Evolutionary conservation across 2,888 invertebrate genomes (phyloP).

Genomic region (Drosophila kokeensis): DNA sequence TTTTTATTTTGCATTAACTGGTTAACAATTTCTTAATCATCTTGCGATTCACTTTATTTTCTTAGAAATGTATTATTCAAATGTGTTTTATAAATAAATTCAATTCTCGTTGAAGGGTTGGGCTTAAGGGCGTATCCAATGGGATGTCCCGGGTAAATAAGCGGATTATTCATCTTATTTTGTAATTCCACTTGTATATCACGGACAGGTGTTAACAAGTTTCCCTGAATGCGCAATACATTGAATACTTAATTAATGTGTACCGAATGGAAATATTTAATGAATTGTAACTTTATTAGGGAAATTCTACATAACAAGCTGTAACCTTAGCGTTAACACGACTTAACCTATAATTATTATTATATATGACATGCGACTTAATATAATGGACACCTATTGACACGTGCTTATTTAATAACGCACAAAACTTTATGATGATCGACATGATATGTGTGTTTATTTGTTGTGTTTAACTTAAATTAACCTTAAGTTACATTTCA

Average conservation of each 20-base stretch:
- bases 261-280: slow-evolving; percentile 15
- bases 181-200: neutral
- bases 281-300: slow-evolving; percentile 10
- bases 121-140: neutral
- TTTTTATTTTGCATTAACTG: neutral
- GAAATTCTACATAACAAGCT: slow-evolving; percentile 16
- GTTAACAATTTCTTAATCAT: neutral
- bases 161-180: neutral
- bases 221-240: slow-evolving; percentile 2
- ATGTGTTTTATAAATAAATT: neutral
- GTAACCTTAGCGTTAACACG: slow-evolving; percentile 31
- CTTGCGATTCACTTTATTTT: neutral
- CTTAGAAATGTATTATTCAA: neutral
- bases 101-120: neutral
- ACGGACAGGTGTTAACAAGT: neutral
- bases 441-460: neutral
- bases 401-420: neutral
- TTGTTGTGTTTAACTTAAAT: too few relatives aligned
- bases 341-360: slow-evolving; percentile 9
- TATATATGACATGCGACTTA: slow-evolving; percentile 2
- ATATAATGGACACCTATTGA: neutral
- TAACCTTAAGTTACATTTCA: too few relatives aligned
- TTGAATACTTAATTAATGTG: slow-evolving; percentile 8
- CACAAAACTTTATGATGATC: neutral
- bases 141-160: neutral